Percentiles rank a stretch among this genome's conserved stretches.
Conservation (phyloP, 2,113 vertebrate species). For the Onychorhynchus coronatus region DNA sequence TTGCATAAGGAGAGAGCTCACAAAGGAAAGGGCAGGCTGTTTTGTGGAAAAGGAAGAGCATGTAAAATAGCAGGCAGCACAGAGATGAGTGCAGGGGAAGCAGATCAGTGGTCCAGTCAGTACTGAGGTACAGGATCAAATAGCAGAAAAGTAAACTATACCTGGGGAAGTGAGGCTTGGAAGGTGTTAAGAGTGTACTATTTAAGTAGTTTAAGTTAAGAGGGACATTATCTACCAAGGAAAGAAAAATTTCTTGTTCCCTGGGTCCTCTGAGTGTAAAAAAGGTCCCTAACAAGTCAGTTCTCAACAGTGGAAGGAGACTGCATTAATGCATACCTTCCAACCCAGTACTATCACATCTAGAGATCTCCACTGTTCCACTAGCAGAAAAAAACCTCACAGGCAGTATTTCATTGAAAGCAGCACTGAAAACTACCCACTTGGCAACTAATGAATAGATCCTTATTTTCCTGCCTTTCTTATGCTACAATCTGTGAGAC, state of each 20-base stretch:
- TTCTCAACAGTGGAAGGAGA: neutral
- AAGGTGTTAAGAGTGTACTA: neutral
- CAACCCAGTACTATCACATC: neutral
- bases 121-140: neutral
- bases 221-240: neutral
- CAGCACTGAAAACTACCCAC: neutral
- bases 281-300: neutral
- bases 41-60: neutral
- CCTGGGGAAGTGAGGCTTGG: neutral
- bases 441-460: neutral
- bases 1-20: neutral
- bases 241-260: neutral
- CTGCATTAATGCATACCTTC: neutral
- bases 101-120: neutral
- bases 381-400: neutral
- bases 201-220: neutral
- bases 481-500: neutral
- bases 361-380: neutral
- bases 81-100: neutral
- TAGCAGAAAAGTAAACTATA: neutral
- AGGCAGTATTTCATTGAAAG: neutral
- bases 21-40: neutral
- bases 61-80: neutral
- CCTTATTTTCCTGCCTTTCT: neutral
- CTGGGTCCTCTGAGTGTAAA: neutral